Percentiles rank a stretch among this genome's conserved stretches.
These are phyloP conservation scores for Euschistus heros DNA, from an alignment of 1,140 invertebrate species.

Conservation along the genomic window DNA sequence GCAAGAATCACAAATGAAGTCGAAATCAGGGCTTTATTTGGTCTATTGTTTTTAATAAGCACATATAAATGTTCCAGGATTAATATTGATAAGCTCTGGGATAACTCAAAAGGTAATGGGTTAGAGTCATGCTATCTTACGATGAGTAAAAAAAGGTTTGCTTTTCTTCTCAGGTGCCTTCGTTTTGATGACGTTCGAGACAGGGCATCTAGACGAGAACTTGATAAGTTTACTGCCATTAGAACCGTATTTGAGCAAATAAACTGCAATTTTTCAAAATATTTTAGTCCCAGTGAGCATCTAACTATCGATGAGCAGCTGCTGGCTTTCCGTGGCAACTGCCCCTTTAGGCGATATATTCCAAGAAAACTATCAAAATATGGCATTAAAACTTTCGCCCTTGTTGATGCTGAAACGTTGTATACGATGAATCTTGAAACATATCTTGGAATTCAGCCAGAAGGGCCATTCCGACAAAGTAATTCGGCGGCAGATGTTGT, in stretches of 20 bases:
- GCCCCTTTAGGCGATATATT: conserved; percentile 16
- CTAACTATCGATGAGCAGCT: no score
- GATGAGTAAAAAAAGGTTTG: background rate
- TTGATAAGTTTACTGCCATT: background rate
- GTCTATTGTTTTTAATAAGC: background rate
- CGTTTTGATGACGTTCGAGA: background rate
- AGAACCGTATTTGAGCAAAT: background rate
- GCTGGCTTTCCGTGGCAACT: background rate
- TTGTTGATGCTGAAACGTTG: conserved; percentile 17
- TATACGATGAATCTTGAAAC: conserved; percentile 12
- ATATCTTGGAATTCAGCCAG: conserved; percentile 10
- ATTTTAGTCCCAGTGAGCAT: no score
- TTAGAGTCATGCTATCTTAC: background rate
- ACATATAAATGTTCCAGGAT: background rate
- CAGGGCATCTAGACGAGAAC: background rate
- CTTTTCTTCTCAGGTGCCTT: background rate
- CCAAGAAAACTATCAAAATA: conserved; percentile 31
- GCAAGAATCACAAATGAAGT: background rate
- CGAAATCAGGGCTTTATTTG: background rate
- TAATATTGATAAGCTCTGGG: background rate
- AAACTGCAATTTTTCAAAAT: no score
- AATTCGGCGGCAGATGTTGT: conserved; percentile 10
- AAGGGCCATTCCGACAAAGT: conserved; percentile 3
- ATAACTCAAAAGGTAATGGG: background rate
- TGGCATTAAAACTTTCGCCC: conserved; percentile 30